Base-by-base conservation (phyloP, 2,797 vertebrate genomes). In the Chelmon rostratus region DNA sequence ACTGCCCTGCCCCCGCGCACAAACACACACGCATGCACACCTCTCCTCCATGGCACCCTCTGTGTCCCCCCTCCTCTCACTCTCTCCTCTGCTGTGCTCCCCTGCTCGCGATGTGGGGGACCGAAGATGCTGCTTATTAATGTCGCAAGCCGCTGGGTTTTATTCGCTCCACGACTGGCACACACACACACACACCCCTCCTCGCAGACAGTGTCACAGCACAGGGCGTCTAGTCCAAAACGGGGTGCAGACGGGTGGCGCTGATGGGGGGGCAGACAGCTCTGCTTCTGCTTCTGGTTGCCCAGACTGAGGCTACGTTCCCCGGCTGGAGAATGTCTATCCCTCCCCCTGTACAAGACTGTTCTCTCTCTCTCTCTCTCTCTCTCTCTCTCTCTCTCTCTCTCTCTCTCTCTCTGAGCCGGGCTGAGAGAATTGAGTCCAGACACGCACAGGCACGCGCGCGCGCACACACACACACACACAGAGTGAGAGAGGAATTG, bases 31-130 rank as follows among this genome's bases (percentile, higher is more conserved):
- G 37, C 80, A 35, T 86, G 50, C 83, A 53, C 89, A 49, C 84
- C 79, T 89, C 86, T 83, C 85, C 88, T 80, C 90, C 93, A 92
- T 93, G 82, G 82, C 89, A 82, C 87, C 82, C 68, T 73, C 80
- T 58, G 69, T 52, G 19, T 38, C 31, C 73, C 46, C 21, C n/a
- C 23, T 25, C 46, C 42, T 53, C 19, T 35, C 38, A 40, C 50
- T 46, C 73, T 52, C 42, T 81, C 50, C 61, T 69, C 63, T 56
- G 66, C 47, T 71, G 71, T 40, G 74, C 37, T 57, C 54, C 52
- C 56, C 52, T 71, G 56, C 50, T 10, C 50, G 68, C 57, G 56
- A 59, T 23, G 12, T 12, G 46, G 69, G 66, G 72, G 21, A 67
- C 10, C 42, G 76, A 37, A 5, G 77, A 69, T 13, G 67, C 21